These are phyloP conservation scores for Caenorhabditis inopinata DNA, from an alignment of 1,140 invertebrate genomes.

Conservation along the genomic window DNA sequence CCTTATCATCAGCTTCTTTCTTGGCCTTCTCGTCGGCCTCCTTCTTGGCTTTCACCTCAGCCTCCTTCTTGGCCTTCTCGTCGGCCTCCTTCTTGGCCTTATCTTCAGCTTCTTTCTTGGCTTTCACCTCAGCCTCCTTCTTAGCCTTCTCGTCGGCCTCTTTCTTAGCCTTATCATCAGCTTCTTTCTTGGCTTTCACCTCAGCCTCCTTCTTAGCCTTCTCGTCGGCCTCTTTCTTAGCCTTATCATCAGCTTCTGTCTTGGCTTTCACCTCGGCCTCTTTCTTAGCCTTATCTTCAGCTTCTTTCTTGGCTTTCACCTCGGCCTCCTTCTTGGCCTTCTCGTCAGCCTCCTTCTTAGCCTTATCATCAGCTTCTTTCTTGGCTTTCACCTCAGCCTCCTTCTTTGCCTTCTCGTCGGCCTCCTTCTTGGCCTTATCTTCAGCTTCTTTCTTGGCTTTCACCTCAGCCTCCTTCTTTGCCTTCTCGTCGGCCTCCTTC, in stretches of 20 bases:
- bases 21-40: neutral
- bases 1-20: neutral
- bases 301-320: neutral
- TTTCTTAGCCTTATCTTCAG: neutral
- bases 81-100: slow-evolving; percentile 14
- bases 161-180: neutral
- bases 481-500: neutral
- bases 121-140: neutral
- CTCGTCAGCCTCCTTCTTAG: neutral
- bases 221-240: slow-evolving; percentile 4
- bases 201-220: slow-evolving; percentile 18
- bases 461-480: too few relatives aligned
- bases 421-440: slow-evolving; percentile 6
- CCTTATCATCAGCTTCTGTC: slow-evolving; percentile 1
- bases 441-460: slow-evolving; percentile 24
- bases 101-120: neutral
- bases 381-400: too few relatives aligned
- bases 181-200: slow-evolving; percentile 9
- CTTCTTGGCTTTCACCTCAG: neutral
- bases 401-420: slow-evolving; percentile 15
- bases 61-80: slow-evolving; percentile 26
- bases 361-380: neutral
- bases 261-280: neutral
- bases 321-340: slow-evolving; percentile 17
- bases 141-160: slow-evolving; percentile 8